phyloP scores from a whole-genome alignment of 2,888 invertebrate species.

The Tholera decimalis region DNA sequence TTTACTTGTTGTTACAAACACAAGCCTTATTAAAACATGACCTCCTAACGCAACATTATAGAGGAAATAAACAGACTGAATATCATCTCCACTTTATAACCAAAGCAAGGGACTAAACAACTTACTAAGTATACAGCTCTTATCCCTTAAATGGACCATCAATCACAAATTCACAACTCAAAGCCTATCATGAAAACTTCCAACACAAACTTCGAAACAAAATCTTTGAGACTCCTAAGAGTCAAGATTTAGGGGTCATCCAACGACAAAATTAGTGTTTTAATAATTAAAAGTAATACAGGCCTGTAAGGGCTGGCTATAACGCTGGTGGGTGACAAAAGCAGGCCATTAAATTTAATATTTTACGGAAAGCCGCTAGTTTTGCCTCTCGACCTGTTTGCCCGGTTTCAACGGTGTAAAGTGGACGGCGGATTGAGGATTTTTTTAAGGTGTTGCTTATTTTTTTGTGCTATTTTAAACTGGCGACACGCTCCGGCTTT shows the following conservation, averaged over 20 bases:
- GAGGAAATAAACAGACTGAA: slow-evolving; percentile 1
- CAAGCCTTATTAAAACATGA: background rate
- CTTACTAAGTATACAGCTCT: slow-evolving; percentile 16
- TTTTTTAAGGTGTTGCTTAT: slow-evolving; percentile 23
- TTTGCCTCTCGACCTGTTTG: slow-evolving; percentile 75
- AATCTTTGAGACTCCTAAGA: slow-evolving; percentile 44
- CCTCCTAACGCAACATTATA: background rate
- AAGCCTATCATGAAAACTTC: slow-evolving; percentile 22
- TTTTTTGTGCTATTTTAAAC: slow-evolving; percentile 15
- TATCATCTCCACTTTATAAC: background rate
- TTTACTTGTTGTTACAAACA: too few species aligned
- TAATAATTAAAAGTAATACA: slow-evolving; percentile 75
- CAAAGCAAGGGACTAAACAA: slow-evolving; percentile 9
- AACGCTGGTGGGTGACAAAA: slow-evolving; percentile 76
- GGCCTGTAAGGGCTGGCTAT: slow-evolving; percentile 64
- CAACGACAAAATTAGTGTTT: slow-evolving; percentile 72
- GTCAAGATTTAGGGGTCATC: slow-evolving; percentile 54
- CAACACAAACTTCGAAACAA: slow-evolving; percentile 53
- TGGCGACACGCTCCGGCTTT: too few species aligned
- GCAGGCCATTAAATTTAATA: slow-evolving; percentile 84
- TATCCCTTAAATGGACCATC: slow-evolving; percentile 31
- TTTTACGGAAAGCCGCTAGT: slow-evolving; percentile 77
- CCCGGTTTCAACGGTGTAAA: slow-evolving; percentile 34
- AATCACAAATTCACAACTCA: slow-evolving; percentile 43
- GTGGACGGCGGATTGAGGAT: slow-evolving; percentile 42